Evolutionary conservation across 2,797 vertebrate species (phyloP).

Genomic region (Amblyraja radiata): DNA sequence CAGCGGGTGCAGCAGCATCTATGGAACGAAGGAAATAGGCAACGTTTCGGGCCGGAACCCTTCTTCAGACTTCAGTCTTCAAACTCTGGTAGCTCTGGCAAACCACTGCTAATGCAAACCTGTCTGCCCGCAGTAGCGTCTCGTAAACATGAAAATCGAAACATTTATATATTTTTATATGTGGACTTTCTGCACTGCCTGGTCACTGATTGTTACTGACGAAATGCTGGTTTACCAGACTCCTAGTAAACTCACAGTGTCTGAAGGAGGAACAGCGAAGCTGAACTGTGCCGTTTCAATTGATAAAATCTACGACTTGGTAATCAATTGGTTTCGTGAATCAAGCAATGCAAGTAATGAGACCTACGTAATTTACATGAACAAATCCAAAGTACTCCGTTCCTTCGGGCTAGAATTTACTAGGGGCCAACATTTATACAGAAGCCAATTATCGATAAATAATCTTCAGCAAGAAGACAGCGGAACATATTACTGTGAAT

Average conservation of each 20-base stretch:
- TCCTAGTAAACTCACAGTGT: not conserved
- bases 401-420: not conserved
- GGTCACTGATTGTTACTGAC: not conserved
- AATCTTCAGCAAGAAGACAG: not conserved
- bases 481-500: slow-evolving; percentile 15
- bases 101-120: not conserved
- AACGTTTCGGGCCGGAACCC: no score
- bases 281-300: not conserved
- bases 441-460: not conserved
- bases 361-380: not conserved
- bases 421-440: not conserved
- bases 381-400: not conserved
- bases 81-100: not conserved
- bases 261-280: not conserved
- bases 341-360: not conserved
- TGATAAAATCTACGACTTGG: not conserved
- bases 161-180: not conserved
- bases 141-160: not conserved
- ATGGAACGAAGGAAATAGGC: no score
- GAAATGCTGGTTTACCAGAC: not conserved
- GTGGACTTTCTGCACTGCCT: not conserved
- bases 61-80: not conserved
- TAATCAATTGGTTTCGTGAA: not conserved
- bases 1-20: no score
- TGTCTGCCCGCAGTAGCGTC: no score